Evolutionary conservation across 2,888 invertebrate species (phyloP).

Genomic region (Cheilosia soror): DNA sequence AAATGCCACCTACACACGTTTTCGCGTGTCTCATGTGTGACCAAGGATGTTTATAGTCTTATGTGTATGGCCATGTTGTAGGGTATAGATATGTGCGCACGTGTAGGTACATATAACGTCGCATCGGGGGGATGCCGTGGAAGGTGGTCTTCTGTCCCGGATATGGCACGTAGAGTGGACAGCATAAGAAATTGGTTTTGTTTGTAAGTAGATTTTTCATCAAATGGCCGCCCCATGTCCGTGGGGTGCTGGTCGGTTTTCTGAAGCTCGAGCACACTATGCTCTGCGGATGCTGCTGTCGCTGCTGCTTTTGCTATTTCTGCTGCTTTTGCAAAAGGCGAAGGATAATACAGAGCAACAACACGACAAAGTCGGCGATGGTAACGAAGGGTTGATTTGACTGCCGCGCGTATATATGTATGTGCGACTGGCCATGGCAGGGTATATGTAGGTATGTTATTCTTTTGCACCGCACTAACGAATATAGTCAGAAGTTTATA

Average conservation of each 20-base stretch:
- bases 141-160: slow-evolving; percentile 59
- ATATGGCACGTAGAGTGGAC: slow-evolving; percentile 77
- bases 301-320: slow-evolving; percentile 59
- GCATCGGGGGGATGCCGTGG: slow-evolving; percentile 18
- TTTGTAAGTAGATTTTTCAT: slow-evolving; percentile 78
- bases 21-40: slow-evolving; percentile 74
- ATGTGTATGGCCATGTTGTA: slow-evolving; percentile 34
- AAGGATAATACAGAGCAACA: slow-evolving; percentile 66
- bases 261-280: slow-evolving; percentile 49
- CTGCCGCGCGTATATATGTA: slow-evolving; percentile 55
- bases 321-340: slow-evolving; percentile 73
- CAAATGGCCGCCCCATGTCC: slow-evolving; percentile 76
- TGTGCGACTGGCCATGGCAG: slow-evolving; percentile 2
- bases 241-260: slow-evolving; percentile 58
- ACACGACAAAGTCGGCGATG: slow-evolving; percentile 50
- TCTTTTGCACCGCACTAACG: slow-evolving; percentile 17
- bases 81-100: slow-evolving; percentile 31
- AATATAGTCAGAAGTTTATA: background rate
- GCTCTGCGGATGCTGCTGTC: slow-evolving; percentile 8
- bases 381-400: slow-evolving; percentile 74
- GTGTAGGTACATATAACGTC: slow-evolving; percentile 46
- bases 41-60: slow-evolving; percentile 65
- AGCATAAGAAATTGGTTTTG: slow-evolving; percentile 78
- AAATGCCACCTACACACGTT: slow-evolving; percentile 75
- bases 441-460: background rate